phyloP scores from a whole-genome alignment of 1,140 invertebrate genomes.

The Muscidifurax raptorellus region DNA sequence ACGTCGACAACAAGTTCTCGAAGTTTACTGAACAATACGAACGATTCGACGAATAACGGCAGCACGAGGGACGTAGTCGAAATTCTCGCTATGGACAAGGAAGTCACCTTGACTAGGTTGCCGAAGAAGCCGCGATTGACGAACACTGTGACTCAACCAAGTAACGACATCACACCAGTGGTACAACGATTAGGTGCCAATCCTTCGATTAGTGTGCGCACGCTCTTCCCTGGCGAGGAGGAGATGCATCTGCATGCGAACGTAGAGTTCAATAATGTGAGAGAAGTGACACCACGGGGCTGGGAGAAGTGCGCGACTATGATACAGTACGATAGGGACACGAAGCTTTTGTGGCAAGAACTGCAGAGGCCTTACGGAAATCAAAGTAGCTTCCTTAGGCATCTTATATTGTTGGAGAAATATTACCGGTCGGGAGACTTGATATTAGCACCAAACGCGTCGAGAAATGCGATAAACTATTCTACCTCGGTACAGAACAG shows the following conservation, averaged over 20 bases:
- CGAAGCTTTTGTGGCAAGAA: conserved; percentile 86
- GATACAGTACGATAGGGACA: conserved; percentile 88
- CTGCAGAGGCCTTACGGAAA: conserved; percentile 90
- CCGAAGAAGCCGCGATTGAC: conserved; percentile 65
- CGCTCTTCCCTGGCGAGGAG: conserved; percentile 86
- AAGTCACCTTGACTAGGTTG: conserved; percentile 71
- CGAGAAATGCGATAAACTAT: conserved; percentile 84
- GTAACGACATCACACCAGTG: conserved; percentile 70
- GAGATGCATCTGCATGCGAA: conserved; percentile 86
- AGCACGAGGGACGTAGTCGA: conserved; percentile 66
- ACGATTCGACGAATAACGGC: neutral
- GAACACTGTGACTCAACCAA: conserved; percentile 42
- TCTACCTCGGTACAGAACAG: conserved; percentile 87
- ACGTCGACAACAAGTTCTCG: conserved; percentile 37
- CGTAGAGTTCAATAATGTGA: conserved; percentile 82
- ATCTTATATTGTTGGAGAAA: conserved; percentile 87
- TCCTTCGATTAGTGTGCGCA: conserved; percentile 86
- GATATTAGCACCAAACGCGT: conserved; percentile 82
- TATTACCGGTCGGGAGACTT: conserved; percentile 87
- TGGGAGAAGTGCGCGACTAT: conserved; percentile 87
- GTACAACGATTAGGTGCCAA: conserved; percentile 81
- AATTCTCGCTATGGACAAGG: conserved; percentile 73
- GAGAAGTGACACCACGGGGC: conserved; percentile 83
- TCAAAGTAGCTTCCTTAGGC: conserved; percentile 87
- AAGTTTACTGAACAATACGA: neutral